Conservation (phyloP, 2,113 vertebrate species). For the pig (Sus scrofa) region T2T-Sscrofa CM000820.6:27098501-27099000, state of each 20-base stretch:
- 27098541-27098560: not conserved
- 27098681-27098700: not conserved
- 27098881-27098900: not conserved
- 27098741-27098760: not conserved
- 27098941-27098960: not conserved
- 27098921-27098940: not conserved
- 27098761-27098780: not conserved
- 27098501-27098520: not conserved
- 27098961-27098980: not conserved
- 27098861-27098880: not conserved
- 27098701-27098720: not conserved
- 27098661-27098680: not conserved
- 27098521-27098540: not conserved
- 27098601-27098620: constrained; percentile 37
- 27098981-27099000: not conserved
- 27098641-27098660: not conserved
- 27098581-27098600: not conserved
- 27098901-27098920: not conserved
- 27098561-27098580: not conserved
- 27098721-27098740: not conserved
- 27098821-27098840: not conserved
- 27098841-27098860: not conserved
- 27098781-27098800: not conserved
- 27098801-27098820: not conserved
- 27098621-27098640: constrained; percentile 9